These are phyloP conservation scores for Morbakka virulenta DNA, from an alignment of 30 jellyfish, hydroid and myxozoan species.

Conservation along the genomic window DNA sequence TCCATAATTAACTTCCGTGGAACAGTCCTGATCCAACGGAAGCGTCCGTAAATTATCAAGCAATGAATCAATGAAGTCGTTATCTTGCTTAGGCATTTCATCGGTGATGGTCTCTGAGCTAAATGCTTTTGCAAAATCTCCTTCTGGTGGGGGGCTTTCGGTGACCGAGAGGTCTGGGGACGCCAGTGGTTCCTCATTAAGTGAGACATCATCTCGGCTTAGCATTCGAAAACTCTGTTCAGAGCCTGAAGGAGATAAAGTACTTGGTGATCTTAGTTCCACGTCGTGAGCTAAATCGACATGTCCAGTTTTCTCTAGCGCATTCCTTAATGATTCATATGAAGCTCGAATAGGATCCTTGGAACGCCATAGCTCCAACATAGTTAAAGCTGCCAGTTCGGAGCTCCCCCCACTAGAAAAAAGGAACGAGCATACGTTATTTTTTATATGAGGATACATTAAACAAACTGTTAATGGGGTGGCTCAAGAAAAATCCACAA, in stretches of 20 bases:
- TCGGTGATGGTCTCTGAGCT: background rate
- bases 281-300: slow-evolving; percentile 67
- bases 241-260: slow-evolving; percentile 39
- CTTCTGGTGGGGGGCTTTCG: background rate
- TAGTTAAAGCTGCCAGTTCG: slow-evolving; percentile 53
- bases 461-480: background rate
- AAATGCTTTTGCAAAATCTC: background rate
- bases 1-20: background rate
- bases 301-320: slow-evolving; percentile 63
- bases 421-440: too few species aligned
- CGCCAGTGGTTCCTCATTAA: background rate
- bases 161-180: background rate
- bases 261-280: slow-evolving; percentile 50
- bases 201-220: background rate
- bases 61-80: background rate
- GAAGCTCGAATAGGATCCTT: slow-evolving; percentile 59
- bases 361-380: slow-evolving; percentile 85
- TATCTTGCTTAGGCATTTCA: background rate
- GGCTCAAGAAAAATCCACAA: background rate
- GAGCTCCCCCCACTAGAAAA: slow-evolving; percentile 58
- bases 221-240: background rate
- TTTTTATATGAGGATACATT: background rate
- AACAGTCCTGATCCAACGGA: background rate
- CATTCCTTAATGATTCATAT: slow-evolving; percentile 59
- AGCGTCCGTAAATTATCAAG: background rate